Conservation (phyloP, 2,888 invertebrate genomes). For the Standfussiana lucernea region DNA sequence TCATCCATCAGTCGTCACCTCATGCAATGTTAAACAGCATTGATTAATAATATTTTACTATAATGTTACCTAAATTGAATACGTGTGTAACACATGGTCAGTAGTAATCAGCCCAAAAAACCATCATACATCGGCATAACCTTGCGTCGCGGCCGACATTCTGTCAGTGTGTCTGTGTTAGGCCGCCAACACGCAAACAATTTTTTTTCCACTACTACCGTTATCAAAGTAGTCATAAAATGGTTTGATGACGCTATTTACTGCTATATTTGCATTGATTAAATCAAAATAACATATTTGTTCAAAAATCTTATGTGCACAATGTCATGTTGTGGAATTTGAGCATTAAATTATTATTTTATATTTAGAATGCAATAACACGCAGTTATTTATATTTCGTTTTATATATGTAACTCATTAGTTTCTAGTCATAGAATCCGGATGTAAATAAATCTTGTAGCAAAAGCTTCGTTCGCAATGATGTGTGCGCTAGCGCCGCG, state of each 20-base stretch:
- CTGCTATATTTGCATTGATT: slow-evolving; percentile 74
- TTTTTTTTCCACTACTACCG: slow-evolving; percentile 73
- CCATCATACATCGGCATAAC: slow-evolving; percentile 51
- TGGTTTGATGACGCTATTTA: slow-evolving; percentile 71
- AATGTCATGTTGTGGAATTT: slow-evolving; percentile 7
- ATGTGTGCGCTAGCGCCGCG: slow-evolving; percentile 58
- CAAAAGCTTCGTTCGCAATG: slow-evolving; percentile 79
- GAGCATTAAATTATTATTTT: slow-evolving; percentile 13
- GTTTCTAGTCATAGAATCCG: slow-evolving; percentile 81
- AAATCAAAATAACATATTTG: slow-evolving; percentile 55
- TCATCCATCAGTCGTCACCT: slow-evolving; percentile 18
- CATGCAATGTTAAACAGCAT: slow-evolving; percentile 5
- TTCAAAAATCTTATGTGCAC: slow-evolving; percentile 10
- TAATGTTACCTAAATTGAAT: slow-evolving; percentile 20
- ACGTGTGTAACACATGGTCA: slow-evolving; percentile 42
- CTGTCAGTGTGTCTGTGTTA: slow-evolving; percentile 63
- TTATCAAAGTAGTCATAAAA: slow-evolving; percentile 73
- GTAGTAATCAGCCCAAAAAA: slow-evolving; percentile 53
- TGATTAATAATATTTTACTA: slow-evolving; percentile 23
- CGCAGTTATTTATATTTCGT: slow-evolving; percentile 36
- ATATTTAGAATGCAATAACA: slow-evolving; percentile 21
- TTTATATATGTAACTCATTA: slow-evolving; percentile 57
- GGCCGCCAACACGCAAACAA: slow-evolving; percentile 66
- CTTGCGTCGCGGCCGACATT: slow-evolving; percentile 67
- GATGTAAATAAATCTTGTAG: slow-evolving; percentile 86